A percentile compares a stretch with the other conserved stretches of the same genome.
These are phyloP conservation scores for Argentina silus DNA, from an alignment of 2,797 vertebrate genomes.

Conservation along the genomic window DNA sequence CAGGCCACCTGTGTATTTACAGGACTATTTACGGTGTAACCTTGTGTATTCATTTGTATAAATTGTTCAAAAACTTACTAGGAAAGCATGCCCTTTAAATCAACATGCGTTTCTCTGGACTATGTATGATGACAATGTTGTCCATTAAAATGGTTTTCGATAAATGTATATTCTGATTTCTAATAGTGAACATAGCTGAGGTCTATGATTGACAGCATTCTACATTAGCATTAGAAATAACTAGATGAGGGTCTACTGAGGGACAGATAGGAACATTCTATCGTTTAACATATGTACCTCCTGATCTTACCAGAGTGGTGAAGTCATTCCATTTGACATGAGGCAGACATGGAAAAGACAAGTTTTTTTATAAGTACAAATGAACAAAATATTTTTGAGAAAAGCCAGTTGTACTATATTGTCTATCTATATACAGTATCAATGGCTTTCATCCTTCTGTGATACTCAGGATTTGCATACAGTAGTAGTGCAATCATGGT, in stretches of 20 bases:
- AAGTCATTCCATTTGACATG: constrained; percentile 93
- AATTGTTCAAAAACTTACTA: too few relatives aligned
- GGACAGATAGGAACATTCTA: constrained; percentile 46
- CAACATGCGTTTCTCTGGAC: constrained; percentile 51
- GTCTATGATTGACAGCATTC: constrained; percentile 31
- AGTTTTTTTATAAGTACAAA: constrained; percentile 91
- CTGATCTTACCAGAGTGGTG: constrained; percentile 99
- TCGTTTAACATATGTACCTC: constrained; percentile 92
- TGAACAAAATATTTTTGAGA: constrained; percentile 55
- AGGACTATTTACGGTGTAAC: background rate
- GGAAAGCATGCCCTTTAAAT: constrained; percentile 20
- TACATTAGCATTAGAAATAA: constrained; percentile 22
- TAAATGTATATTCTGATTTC: constrained; percentile 1
- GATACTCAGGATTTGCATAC: constrained; percentile 35
- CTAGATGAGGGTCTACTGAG: constrained; percentile 46
- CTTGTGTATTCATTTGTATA: too few relatives aligned
- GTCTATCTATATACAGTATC: constrained; percentile 23
- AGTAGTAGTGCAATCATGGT: constrained; percentile 27
- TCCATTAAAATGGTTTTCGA: too few relatives aligned
- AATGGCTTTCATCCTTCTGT: constrained; percentile 36
- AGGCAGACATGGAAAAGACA: constrained; percentile 98
- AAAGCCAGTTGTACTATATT: constrained; percentile 11
- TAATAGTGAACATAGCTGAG: constrained; percentile 5
- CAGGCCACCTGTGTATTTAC: constrained; percentile 3
- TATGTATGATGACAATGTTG: constrained; percentile 15